Evolutionary conservation across 2,797 vertebrate species (phyloP).

Genomic region (Huso huso): DNA sequence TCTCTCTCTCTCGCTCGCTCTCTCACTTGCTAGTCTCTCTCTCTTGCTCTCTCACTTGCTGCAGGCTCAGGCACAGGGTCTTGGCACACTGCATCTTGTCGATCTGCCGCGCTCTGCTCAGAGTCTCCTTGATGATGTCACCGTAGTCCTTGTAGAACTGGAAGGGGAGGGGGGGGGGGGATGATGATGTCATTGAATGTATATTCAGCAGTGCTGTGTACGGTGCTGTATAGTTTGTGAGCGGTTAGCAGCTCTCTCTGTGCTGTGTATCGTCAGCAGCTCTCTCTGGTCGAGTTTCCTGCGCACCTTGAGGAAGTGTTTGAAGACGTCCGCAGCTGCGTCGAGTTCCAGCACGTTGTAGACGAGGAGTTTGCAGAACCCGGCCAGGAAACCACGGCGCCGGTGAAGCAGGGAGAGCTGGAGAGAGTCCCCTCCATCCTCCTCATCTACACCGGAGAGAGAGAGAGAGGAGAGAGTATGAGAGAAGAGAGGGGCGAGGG

Average conservation of each 20-base stretch:
- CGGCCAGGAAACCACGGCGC: constrained; percentile 69
- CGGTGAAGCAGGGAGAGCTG: constrained; percentile 48
- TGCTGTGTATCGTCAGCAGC: too few species aligned
- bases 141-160: constrained; percentile 79
- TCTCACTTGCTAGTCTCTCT: constrained; percentile 62
- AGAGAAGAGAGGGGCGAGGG: not conserved
- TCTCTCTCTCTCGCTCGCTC: not conserved
- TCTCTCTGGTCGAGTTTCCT: not conserved
- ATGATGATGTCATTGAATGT: too few species aligned
- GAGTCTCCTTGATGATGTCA: constrained; percentile 81
- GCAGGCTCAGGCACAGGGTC: constrained; percentile 70
- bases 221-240: too few species aligned
- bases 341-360: constrained; percentile 68
- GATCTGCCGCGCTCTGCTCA: constrained; percentile 66
- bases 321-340: constrained; percentile 72
- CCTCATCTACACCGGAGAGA: constrained; percentile 23
- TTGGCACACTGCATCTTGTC: constrained; percentile 64
- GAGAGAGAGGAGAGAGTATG: not conserved
- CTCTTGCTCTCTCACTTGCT: constrained; percentile 63
- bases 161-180: too few species aligned
- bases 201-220: too few species aligned
- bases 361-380: constrained; percentile 77
- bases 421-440: constrained; percentile 34
- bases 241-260: not conserved
- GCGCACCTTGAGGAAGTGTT: constrained; percentile 74